Percentiles rank a stretch among this genome's conserved stretches.
Evolutionary conservation across 2,888 invertebrate species (phyloP).

Genomic region (Drosophila colorata): DNA sequence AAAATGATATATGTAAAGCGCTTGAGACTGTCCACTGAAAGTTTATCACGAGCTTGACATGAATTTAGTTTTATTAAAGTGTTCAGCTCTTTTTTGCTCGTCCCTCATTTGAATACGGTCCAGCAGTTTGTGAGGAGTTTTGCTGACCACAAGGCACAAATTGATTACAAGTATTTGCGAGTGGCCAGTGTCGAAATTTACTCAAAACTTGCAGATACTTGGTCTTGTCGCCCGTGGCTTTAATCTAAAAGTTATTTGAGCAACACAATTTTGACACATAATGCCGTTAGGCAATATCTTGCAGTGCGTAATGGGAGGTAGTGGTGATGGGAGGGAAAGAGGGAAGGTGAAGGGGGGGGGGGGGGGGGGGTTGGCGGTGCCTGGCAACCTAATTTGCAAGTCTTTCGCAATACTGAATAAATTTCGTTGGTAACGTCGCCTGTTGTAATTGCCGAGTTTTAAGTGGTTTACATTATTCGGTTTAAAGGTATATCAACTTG

Average conservation of each 20-base stretch:
- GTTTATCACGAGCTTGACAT: constrained; percentile 34
- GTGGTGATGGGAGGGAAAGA: too few species aligned
- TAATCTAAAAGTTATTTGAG: constrained; percentile 79
- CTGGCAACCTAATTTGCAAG: constrained; percentile 71
- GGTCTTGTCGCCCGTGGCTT: constrained; percentile 56
- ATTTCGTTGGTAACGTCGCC: constrained; percentile 50
- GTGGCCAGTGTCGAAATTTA: constrained; percentile 37
- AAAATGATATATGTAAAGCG: constrained; percentile 24
- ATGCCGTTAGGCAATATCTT: constrained; percentile 60
- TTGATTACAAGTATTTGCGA: constrained; percentile 72
- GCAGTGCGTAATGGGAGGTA: constrained; percentile 12
- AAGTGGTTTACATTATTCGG: constrained; percentile 80
- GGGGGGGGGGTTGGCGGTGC: not conserved
- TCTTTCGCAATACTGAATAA: constrained; percentile 60
- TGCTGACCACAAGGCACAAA: constrained; percentile 73
- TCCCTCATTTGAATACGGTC: constrained; percentile 12
- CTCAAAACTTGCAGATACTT: constrained; percentile 49
- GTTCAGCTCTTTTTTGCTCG: not conserved
- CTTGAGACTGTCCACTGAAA: constrained; percentile 43
- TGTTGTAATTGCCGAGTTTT: constrained; percentile 75
- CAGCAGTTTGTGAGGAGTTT: constrained; percentile 31
- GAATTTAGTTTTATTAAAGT: constrained; percentile 50
- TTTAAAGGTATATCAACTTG: constrained; percentile 79
- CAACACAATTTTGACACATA: constrained; percentile 76
- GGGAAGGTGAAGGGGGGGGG: too few species aligned